Evolutionary conservation across 2,797 vertebrate species (phyloP).

Genomic region (Microctenopoma steveboyesi): DNA sequence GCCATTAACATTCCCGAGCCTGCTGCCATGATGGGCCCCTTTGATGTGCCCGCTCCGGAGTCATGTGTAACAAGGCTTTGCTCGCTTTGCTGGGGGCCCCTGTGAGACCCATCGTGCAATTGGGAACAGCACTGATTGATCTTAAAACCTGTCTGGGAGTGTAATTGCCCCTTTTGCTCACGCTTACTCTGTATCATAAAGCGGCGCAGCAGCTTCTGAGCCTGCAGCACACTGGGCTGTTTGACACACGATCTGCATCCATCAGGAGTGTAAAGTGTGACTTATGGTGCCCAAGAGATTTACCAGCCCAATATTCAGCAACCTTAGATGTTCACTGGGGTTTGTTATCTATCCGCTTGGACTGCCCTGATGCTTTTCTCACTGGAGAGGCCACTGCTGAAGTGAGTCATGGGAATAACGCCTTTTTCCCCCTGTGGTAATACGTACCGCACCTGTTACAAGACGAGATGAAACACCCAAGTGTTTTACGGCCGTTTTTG

Average conservation of each 20-base stretch:
- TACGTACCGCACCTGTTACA: constrained; percentile 56
- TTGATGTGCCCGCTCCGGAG: constrained; percentile 72
- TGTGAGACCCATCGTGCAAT: constrained; percentile 50
- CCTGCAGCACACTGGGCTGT: constrained; percentile 38
- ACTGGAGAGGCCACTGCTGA: constrained; percentile 33
- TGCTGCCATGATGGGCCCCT: constrained; percentile 44
- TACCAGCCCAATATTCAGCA: constrained; percentile 39
- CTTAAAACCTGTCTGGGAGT: constrained; percentile 61
- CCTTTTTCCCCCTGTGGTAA: constrained; percentile 12
- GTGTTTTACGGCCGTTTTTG: constrained; percentile 1
- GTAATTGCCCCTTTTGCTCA: constrained; percentile 61
- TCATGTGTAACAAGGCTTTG: constrained; percentile 48
- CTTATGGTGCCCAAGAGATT: constrained; percentile 54
- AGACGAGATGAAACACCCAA: constrained; percentile 45
- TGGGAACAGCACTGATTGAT: constrained; percentile 67
- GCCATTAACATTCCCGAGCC: constrained; percentile 64
- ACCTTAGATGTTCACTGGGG: constrained; percentile 44
- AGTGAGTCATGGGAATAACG: constrained; percentile 57
- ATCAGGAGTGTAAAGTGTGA: constrained; percentile 51
- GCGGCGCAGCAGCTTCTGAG: constrained; percentile 25
- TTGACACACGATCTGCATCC: constrained; percentile 58
- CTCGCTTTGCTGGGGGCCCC: constrained; percentile 54
- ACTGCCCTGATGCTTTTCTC: constrained; percentile 20
- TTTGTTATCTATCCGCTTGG: constrained; percentile 52
- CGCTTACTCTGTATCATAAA: constrained; percentile 34